Base-by-base conservation (phyloP, 2,797 vertebrate species). In the Pteropus rufus region DNA sequence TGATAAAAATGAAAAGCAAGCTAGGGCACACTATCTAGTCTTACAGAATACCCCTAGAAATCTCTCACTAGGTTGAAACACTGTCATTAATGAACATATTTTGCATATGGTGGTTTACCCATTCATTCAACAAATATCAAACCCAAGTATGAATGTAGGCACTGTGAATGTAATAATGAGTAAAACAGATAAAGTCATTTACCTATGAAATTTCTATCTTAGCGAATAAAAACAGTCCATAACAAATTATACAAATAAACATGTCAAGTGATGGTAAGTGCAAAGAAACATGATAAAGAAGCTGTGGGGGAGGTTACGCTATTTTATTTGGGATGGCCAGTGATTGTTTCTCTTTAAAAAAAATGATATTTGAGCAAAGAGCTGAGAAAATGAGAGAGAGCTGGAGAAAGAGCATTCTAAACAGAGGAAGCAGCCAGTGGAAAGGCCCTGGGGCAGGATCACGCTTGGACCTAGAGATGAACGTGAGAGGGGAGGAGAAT, bases 401-500 rank as follows among this genome's bases (percentile, higher is more conserved):
- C 36, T 44, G 21, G 21, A 15, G 60, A 70, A 64, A 41, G 34
- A n/a, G 23, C 1, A 26, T 67, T 89, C 21, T 21, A 18, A 77
- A 58, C 23, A 44, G 39, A 84, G 56, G 39, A 65, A 73, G 65
- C 65, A 65, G 3, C 44, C 14, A 15, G 36, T 72, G 64, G 49
- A 41, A 72, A 70, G 18, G n/a, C 3, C 44, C 46, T 65, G 58
- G 41, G 34, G 29, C 19, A 46, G 34, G 16, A 36, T 67, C 7
- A 1, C 18, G 3, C 24, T 60, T 23, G 44, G 31, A 39, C 10
- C 24, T 2, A 14, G 34, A 29, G 31, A 46, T 49, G 29, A 56
- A 29, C 18, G 14, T 7, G 8, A 0, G 3, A 3, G 1, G 36
- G 5, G 31, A 56, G 2, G 19, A n/a, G 3, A 44, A 7, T 16